These are phyloP conservation scores for Coenonympha arcania DNA, from an alignment of 2,888 invertebrate genomes.

Conservation along the genomic window DNA sequence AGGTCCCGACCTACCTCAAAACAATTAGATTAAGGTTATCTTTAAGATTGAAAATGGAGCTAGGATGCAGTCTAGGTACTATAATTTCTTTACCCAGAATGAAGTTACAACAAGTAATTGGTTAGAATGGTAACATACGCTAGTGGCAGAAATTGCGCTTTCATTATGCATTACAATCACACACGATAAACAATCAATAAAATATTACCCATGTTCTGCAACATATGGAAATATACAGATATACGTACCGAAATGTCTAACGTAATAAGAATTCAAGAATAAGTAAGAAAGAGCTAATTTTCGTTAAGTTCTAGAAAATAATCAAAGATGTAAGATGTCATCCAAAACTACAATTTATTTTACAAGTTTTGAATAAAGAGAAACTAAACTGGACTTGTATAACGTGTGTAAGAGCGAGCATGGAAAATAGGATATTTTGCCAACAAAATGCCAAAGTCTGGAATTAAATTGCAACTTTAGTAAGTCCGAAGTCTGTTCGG, in stretches of 20 bases:
- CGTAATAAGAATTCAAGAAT: not conserved
- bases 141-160: too few species aligned
- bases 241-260: not conserved
- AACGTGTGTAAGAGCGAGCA: conserved; percentile 16
- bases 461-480: conserved; percentile 16
- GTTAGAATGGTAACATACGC: too few species aligned
- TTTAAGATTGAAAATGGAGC: too few species aligned
- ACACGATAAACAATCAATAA: too few species aligned
- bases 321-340: not conserved
- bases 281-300: not conserved
- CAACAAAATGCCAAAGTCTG: conserved; percentile 26
- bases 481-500: conserved; percentile 8
- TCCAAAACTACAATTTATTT: conserved; percentile 7
- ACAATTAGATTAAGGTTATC: too few species aligned
- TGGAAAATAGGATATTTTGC: conserved; percentile 21
- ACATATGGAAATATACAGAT: not conserved
- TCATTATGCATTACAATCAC: too few species aligned
- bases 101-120: too few species aligned
- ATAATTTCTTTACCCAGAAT: too few species aligned
- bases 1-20: too few species aligned
- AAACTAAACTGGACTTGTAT: conserved; percentile 5
- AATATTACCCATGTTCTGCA: too few species aligned
- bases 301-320: not conserved
- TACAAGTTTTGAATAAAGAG: not conserved
- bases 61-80: too few species aligned